These are phyloP conservation scores for Microtus oregoni DNA, from an alignment of 2,113 vertebrate genomes.

Conservation along the genomic window DNA sequence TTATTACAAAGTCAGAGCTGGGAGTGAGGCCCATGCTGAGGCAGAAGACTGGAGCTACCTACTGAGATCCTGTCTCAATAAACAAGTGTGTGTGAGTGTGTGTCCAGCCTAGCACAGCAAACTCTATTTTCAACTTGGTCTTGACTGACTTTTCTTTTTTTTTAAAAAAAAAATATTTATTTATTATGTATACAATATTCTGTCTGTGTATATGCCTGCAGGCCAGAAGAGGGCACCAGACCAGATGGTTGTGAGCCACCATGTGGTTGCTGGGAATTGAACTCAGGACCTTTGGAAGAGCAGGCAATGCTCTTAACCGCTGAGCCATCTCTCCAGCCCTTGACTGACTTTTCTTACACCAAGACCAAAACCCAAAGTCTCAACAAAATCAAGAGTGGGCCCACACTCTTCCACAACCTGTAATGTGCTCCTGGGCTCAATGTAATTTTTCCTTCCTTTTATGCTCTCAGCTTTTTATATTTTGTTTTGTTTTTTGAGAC, in stretches of 20 bases:
- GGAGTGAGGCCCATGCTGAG: neutral
- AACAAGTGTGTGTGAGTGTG: neutral
- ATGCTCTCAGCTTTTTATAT: neutral
- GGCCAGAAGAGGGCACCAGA: too few species aligned
- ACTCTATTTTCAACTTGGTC: neutral
- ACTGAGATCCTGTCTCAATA: neutral
- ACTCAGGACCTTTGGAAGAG: too few species aligned
- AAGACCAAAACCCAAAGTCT: conserved; percentile 43
- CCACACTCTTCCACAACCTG: neutral
- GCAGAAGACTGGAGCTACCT: neutral
- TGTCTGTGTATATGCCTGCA: too few species aligned
- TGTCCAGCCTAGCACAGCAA: neutral
- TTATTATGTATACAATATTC: too few species aligned
- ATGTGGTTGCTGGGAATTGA: too few species aligned
- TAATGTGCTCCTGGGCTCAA: neutral
- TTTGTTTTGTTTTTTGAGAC: neutral
- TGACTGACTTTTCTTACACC: conserved; percentile 24
- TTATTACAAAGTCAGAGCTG: conserved; percentile 51
- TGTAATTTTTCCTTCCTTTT: conserved; percentile 28
- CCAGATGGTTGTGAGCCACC: too few species aligned
- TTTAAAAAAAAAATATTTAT: too few species aligned
- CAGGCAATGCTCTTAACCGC: too few species aligned
- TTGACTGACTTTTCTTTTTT: conserved; percentile 40
- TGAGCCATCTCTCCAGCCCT: too few species aligned
- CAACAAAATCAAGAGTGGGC: neutral